These are phyloP conservation scores for Vireo altiloquus DNA, from an alignment of 2,113 vertebrate species.

Conservation along the genomic window DNA sequence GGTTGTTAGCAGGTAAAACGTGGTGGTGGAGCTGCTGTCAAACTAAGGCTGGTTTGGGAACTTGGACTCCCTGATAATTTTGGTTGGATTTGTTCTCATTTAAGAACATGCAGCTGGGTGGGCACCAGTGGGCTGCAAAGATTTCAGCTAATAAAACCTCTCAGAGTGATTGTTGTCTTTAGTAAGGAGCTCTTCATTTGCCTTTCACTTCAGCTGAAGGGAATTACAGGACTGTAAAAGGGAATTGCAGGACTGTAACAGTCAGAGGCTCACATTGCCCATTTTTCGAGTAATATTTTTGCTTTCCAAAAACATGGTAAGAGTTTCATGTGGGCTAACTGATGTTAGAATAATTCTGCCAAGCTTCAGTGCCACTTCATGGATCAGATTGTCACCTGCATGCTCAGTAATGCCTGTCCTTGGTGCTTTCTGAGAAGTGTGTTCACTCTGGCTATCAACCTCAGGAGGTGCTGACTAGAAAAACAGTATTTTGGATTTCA, in stretches of 20 bases:
- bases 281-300: not conserved
- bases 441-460: not conserved
- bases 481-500: not conserved
- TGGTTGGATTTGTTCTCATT: not conserved
- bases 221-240: not conserved
- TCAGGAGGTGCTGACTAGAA: not conserved
- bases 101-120: not conserved
- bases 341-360: not conserved
- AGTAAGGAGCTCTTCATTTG: not conserved
- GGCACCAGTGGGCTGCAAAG: not conserved
- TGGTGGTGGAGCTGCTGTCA: not conserved
- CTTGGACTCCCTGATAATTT: fast-evolving
- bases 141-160: not conserved
- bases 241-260: not conserved
- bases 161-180: not conserved
- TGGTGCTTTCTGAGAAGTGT: no score
- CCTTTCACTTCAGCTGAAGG: not conserved
- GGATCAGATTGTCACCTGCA: not conserved
- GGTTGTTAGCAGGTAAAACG: not conserved
- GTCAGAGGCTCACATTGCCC: not conserved
- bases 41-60: not conserved
- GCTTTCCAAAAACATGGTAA: not conserved
- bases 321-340: not conserved
- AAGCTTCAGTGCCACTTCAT: not conserved
- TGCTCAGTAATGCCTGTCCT: not conserved